Percentiles rank a stretch among this genome's conserved stretches.
These are phyloP conservation scores for Vanessa cardui DNA, from an alignment of 2,888 invertebrate species.

Conservation along the genomic window DNA sequence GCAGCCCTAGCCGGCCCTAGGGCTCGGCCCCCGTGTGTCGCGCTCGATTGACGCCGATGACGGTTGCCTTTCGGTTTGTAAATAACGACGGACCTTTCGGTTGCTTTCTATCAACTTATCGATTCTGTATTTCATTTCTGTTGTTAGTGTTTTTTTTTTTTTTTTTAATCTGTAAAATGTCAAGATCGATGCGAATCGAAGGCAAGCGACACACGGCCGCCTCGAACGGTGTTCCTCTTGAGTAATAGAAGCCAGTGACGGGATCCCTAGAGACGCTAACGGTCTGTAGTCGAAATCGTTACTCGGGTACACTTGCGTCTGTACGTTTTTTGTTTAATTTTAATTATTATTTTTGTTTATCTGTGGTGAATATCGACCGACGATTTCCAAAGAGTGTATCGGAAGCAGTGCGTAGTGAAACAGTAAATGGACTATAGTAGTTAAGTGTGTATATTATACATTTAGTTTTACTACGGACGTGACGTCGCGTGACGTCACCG, in stretches of 20 bases:
- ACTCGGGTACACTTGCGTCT: conserved; percentile 23
- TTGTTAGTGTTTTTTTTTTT: no score
- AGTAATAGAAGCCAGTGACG: conserved; percentile 21
- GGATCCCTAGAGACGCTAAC: conserved; percentile 1
- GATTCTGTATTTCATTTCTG: no score
- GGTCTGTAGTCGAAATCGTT: conserved; percentile 16
- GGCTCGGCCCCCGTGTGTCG: conserved; percentile 17
- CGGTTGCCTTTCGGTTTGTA: not conserved
- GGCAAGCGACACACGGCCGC: not conserved
- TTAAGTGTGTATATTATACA: conserved; percentile 51
- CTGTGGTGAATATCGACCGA: conserved; percentile 24
- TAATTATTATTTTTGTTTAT: conserved; percentile 14
- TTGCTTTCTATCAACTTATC: not conserved
- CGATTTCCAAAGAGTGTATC: conserved; percentile 40
- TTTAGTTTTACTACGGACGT: conserved; percentile 48
- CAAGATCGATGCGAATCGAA: no score
- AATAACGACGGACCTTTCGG: not conserved
- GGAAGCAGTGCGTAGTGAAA: conserved; percentile 64
- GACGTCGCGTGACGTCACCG: conserved; percentile 26
- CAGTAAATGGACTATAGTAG: conserved; percentile 49
- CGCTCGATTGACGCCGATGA: not conserved
- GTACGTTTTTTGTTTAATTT: conserved; percentile 10
- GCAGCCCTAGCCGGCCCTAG: conserved; percentile 44
- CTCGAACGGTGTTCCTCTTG: not conserved
- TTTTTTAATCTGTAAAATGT: no score